A percentile compares a stretch with the other conserved stretches of the same genome.
These are phyloP conservation scores for Mycteria americana DNA, from an alignment of 2,797 vertebrate genomes.

Conservation along the genomic window DNA sequence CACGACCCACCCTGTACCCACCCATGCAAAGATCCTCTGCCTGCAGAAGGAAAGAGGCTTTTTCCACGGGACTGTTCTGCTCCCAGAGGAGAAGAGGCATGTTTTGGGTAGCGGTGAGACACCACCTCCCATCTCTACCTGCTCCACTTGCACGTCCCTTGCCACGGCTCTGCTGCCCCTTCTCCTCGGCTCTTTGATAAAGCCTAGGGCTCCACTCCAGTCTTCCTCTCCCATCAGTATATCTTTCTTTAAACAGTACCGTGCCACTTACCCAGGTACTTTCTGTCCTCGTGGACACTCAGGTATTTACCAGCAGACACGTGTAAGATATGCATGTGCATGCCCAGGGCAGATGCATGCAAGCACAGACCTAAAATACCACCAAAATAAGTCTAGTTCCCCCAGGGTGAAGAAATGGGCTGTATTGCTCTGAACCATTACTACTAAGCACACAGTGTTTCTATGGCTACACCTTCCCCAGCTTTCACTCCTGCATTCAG, in stretches of 20 bases:
- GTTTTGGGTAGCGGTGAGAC: neutral
- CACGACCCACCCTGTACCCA: neutral
- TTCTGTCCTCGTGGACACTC: neutral
- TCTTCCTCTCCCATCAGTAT: neutral
- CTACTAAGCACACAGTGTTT: neutral
- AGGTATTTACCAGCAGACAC: neutral
- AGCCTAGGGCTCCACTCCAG: neutral
- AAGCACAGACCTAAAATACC: neutral
- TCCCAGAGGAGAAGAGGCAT: neutral
- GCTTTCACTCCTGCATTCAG: neutral
- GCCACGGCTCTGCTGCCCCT: neutral
- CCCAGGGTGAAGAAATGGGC: neutral
- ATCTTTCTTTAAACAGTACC: neutral
- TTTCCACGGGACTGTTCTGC: neutral
- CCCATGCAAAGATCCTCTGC: neutral
- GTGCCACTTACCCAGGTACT: neutral
- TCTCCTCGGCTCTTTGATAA: neutral
- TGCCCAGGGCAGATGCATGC: neutral
- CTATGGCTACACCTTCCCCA: conserved; percentile 37
- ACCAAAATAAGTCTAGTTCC: neutral
- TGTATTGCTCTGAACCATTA: neutral
- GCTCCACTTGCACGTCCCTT: neutral
- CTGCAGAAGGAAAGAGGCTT: neutral
- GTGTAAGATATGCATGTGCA: neutral
- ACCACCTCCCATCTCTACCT: neutral